Percentiles rank a stretch among this genome's conserved stretches.
Evolutionary conservation across 2,113 vertebrate genomes (phyloP).

Genomic region (Hassar affinis): DNA sequence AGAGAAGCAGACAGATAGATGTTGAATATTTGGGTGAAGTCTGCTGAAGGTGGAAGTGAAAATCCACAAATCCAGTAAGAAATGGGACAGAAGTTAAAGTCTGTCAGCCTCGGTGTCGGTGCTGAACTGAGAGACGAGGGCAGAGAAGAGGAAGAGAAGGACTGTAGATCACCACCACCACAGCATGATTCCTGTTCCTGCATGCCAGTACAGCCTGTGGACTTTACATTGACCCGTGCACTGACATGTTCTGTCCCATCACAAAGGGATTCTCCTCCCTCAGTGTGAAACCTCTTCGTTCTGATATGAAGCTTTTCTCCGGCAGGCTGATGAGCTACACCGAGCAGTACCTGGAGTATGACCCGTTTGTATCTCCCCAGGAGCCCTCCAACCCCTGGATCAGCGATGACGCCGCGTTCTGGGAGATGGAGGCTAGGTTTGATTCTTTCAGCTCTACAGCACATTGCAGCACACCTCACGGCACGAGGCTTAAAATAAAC

Average conservation of each 20-base stretch:
- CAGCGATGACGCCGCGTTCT: conserved; percentile 85
- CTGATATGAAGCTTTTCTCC: conserved; percentile 16
- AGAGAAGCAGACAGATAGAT: too few relatives aligned
- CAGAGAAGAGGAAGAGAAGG: not conserved
- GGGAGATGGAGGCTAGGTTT: conserved; percentile 93
- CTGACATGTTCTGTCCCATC: not conserved
- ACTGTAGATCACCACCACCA: not conserved
- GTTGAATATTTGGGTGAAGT: too few relatives aligned
- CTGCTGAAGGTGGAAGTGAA: too few relatives aligned
- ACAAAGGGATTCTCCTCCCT: not conserved
- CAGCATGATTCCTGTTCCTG: not conserved
- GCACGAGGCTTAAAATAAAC: not conserved
- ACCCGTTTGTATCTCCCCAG: conserved; percentile 83
- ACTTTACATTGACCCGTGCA: not conserved
- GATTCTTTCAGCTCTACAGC: not conserved
- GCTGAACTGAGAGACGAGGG: not conserved
- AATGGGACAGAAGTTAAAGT: too few relatives aligned
- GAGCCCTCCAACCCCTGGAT: conserved; percentile 96
- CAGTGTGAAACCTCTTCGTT: not conserved
- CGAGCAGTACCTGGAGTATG: conserved; percentile 93
- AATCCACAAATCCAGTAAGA: too few relatives aligned
- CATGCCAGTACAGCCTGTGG: too few relatives aligned
- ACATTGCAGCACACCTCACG: not conserved
- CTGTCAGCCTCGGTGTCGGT: too few relatives aligned
- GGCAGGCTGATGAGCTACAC: conserved; percentile 91